These are phyloP conservation scores for Villa cingulata DNA, from an alignment of 2,888 invertebrate genomes.

Conservation along the genomic window DNA sequence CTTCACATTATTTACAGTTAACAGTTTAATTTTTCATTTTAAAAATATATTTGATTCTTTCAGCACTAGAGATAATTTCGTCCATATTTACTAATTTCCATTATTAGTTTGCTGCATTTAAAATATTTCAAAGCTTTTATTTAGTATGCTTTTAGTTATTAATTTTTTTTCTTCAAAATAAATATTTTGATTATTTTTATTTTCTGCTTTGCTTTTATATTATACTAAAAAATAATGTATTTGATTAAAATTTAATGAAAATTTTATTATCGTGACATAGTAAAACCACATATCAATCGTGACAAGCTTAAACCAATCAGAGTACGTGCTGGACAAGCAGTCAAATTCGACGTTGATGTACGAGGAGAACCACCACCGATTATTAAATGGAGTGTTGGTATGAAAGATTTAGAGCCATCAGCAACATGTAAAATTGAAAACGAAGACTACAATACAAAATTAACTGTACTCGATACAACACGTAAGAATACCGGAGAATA, in stretches of 20 bases:
- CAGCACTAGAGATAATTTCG: too few species aligned
- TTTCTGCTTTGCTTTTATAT: not conserved
- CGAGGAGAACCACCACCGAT: constrained; percentile 94
- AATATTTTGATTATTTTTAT: too few species aligned
- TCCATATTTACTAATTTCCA: too few species aligned
- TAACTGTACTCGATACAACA: constrained; percentile 64
- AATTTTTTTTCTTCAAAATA: not conserved
- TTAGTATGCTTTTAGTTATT: constrained; percentile 7
- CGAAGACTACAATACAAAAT: constrained; percentile 81
- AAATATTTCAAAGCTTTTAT: constrained; percentile 4
- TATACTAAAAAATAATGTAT: not conserved
- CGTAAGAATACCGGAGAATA: constrained; percentile 84
- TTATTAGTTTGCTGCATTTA: too few species aligned
- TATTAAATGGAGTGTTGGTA: constrained; percentile 54
- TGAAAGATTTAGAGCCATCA: constrained; percentile 50
- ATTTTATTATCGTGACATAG: constrained; percentile 37
- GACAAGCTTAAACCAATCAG: constrained; percentile 80
- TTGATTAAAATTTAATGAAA: not conserved
- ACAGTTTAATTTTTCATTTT: too few species aligned
- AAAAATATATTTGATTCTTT: too few species aligned
- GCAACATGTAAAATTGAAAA: constrained; percentile 66
- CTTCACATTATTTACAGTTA: too few species aligned
- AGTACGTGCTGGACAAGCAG: constrained; percentile 77
- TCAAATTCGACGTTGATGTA: constrained; percentile 87
- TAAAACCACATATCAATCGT: constrained; percentile 90